Evolutionary conservation across 2,113 vertebrate species (phyloP).

Genomic region (Calyptommatus sinebrachiatus): DNA sequence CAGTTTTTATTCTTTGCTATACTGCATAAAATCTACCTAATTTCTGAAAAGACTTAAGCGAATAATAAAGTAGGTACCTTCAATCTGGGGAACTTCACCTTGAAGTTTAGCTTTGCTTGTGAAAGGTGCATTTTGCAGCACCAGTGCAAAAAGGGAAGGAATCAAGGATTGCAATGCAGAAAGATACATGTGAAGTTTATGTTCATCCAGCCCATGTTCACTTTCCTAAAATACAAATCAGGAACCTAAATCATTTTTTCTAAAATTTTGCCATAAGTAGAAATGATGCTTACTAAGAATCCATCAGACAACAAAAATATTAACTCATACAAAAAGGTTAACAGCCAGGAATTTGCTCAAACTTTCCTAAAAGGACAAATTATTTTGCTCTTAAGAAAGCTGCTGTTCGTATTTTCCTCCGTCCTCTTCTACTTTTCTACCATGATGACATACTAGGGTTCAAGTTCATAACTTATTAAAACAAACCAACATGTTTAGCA

Average conservation of each 20-base stretch:
- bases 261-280: not conserved
- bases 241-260: not conserved
- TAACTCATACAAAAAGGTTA: not conserved
- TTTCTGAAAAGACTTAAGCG: constrained; percentile 22
- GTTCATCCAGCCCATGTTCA: constrained; percentile 92
- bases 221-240: constrained; percentile 80
- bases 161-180: constrained; percentile 95
- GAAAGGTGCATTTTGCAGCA: constrained; percentile 94
- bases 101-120: constrained; percentile 88
- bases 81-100: constrained; percentile 87
- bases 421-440: not conserved
- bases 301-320: not conserved
- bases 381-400: not conserved
- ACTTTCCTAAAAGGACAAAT: not conserved
- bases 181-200: constrained; percentile 92
- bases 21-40: not conserved
- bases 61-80: constrained; percentile 74
- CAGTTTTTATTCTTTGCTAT: not conserved
- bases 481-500: not conserved
- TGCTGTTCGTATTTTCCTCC: no score
- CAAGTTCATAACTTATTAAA: not conserved
- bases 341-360: not conserved
- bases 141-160: constrained; percentile 89
- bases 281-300: not conserved
- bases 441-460: not conserved